phyloP scores from a whole-genome alignment of 2,113 vertebrate genomes.

The Struthidea cinerea region DNA sequence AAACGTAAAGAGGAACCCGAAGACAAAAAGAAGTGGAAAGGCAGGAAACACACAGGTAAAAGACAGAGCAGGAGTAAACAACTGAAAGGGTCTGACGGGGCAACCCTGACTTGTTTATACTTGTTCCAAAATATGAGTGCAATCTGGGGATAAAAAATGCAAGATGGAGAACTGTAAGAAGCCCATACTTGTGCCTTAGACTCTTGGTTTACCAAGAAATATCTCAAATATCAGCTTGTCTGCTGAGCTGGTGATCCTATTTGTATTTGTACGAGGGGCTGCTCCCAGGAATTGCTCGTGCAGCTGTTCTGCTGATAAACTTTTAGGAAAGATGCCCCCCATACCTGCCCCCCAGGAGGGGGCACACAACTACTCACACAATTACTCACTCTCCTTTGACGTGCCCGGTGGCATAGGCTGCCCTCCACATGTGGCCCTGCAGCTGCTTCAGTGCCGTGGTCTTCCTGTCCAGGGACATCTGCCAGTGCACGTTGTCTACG shows the following conservation, averaged over 20 bases:
- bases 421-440: conserved; percentile 96
- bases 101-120: background rate
- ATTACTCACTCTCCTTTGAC: conserved; percentile 94
- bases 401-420: conserved; percentile 82
- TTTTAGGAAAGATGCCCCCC: background rate
- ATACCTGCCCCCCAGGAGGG: background rate
- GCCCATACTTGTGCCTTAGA: background rate
- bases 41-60: background rate
- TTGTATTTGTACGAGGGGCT: background rate
- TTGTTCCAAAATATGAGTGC: background rate
- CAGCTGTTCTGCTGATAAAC: background rate
- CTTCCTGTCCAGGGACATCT: conserved; percentile 94
- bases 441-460: conserved; percentile 93
- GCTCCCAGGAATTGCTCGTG: background rate
- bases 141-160: background rate
- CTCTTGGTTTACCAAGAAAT: background rate
- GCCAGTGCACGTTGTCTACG: conserved; percentile 89
- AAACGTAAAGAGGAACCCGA: background rate
- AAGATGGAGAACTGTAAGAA: background rate
- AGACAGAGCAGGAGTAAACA: background rate
- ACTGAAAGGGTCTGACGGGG: background rate
- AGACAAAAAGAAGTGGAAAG: background rate
- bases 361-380: conserved; percentile 72
- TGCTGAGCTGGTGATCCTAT: background rate
- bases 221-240: background rate